Evolutionary conservation across 2,797 vertebrate species (phyloP), one percentile per base, ranked within the genome.

Genomic region (Manis crassicaudata): DNA sequence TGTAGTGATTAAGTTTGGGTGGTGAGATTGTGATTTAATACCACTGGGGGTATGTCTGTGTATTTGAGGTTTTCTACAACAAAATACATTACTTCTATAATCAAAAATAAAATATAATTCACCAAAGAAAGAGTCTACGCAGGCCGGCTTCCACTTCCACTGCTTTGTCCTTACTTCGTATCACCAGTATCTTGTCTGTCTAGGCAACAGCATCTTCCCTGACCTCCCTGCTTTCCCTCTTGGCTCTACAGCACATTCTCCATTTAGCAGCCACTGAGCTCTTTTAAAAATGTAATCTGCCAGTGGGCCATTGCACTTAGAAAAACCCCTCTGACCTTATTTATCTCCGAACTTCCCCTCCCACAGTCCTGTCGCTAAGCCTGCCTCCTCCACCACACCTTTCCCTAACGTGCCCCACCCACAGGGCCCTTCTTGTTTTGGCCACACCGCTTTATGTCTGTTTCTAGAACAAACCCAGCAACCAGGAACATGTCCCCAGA

Each of bases 381-480:
- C 40, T 27, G 29, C 73, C 35, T 35, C 29, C 29, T 40, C 27
- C 23, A 20, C 21, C 54, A 43, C 13, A 25, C 9, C 5, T 14
- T 50, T 80, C 29, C 37, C 27, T 43, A 46, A 60, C 72, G 8
- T 5, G 29, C 5, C 27, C 43, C n/a, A 37, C 27, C 72, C 4
- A 17, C 21, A 23, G 56, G 5, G 56, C 12, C 46, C 12, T 46
- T 46, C 46, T 46, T 46, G 18, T 62, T 37, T 52, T 58, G 27
- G 50, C 25, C 32, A 60, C 6, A 75, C 32, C 23, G 10, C n/a
- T 85, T 54, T 62, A 37, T 17, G 40, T 25, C 14, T 11, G 40
- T 63, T 81, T 67, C 40, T 58, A 35, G 35, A 67, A 56, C n/a
- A 84, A 95, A 46, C 21, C 60, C 40, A 81, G 46, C 54, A 40